Base-by-base conservation (phyloP, 2,888 invertebrate species). In the Tethea ocularis region DNA sequence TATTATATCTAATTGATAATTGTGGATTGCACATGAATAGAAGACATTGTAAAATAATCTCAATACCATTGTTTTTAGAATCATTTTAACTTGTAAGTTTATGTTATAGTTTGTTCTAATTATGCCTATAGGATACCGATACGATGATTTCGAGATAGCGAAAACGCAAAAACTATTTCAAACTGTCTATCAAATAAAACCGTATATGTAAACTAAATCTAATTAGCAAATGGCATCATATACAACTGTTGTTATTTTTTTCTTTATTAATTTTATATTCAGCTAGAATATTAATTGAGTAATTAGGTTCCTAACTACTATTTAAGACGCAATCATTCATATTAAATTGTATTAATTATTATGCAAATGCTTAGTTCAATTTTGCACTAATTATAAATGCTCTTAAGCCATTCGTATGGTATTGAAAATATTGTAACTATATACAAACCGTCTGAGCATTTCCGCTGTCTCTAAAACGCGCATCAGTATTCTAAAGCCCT, bases 31-130 rank as follows among this genome's bases (percentile, higher is more conserved):
- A 71, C 59, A 46, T 20, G 7, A n/a, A 46, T 46, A 52, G 52
- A 60, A 54, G 46, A 36, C 52, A 57, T 61, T 38, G 52, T 51
- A 57, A 63, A 69, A 69, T 67, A 70, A 70, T 70, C 70, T 70
- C 70, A 67, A 61, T 51, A 33, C 24, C 24, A 51, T 41, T 58
- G n/a, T 36, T 33, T 53, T 57, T 68, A 70, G 72, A 72, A 23
- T 70, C 72, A 41, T 62, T 46, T 60, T 56, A 46, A 20, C 46
- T 46, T 46, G 8, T 46, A 46, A 20, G n/a, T 46, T 20, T 20
- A 46, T 10, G 20, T 20, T 20, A n/a, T n/a, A 17, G 4, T 10
- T n/a, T 20, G 20, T 46, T 46, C 10, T 10, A 20, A 46, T 46
- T 10, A 46, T 46, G 46, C 46, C n/a, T 10, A 20, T 46, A 46